Percentiles rank a stretch among this genome's conserved stretches.
These are phyloP conservation scores for Rhodophaea formosa DNA, from an alignment of 2,888 invertebrate species.

Conservation along the genomic window DNA sequence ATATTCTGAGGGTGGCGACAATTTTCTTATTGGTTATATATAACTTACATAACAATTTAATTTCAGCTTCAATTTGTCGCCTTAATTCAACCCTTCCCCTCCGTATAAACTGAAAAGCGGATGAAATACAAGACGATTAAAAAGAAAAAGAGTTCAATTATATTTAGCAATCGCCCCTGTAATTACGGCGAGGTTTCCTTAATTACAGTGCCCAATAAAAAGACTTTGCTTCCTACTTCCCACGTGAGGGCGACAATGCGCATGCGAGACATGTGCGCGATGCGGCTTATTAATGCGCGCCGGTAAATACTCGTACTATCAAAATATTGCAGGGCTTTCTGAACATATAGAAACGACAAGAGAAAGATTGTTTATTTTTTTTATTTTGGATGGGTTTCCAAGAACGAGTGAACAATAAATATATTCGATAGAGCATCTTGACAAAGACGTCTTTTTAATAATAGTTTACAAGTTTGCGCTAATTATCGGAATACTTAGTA, in stretches of 20 bases:
- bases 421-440: too few relatives aligned
- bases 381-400: too few relatives aligned
- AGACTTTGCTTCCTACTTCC: constrained; percentile 77
- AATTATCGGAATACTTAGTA: too few relatives aligned
- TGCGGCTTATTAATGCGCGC: constrained; percentile 67
- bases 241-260: constrained; percentile 55
- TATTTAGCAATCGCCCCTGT: constrained; percentile 79
- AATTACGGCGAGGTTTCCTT: constrained; percentile 76
- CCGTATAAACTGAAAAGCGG: constrained; percentile 35
- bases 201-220: constrained; percentile 76
- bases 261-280: constrained; percentile 60
- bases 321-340: constrained; percentile 44
- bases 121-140: constrained; percentile 54
- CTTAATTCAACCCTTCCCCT: not conserved
- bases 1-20: too few relatives aligned
- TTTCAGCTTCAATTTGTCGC: not conserved
- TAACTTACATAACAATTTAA: not conserved
- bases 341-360: constrained; percentile 29
- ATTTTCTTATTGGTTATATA: too few relatives aligned
- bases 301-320: constrained; percentile 61
- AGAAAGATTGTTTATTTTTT: not conserved
- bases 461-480: too few relatives aligned
- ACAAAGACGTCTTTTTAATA: too few relatives aligned
- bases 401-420: too few relatives aligned
- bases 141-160: constrained; percentile 72